phyloP scores from a whole-genome alignment of 2,888 invertebrate species.

The Spodoptera littoralis region DNA sequence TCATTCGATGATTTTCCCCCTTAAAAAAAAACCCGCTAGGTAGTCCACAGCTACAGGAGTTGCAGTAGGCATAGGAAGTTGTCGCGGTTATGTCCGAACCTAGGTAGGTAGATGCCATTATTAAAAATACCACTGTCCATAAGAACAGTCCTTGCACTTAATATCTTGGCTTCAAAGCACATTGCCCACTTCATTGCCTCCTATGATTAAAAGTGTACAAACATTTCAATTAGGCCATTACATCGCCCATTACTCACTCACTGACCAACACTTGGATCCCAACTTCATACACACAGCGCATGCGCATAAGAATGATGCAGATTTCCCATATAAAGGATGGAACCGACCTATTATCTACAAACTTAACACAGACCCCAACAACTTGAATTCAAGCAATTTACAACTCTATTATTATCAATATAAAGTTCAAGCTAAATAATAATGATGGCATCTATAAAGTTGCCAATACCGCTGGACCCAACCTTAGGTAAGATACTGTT shows the following conservation, averaged over 20 bases:
- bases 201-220: slow-evolving; percentile 44
- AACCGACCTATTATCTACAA: slow-evolving; percentile 62
- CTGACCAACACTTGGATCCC: slow-evolving; percentile 48
- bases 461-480: slow-evolving; percentile 50
- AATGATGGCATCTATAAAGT: slow-evolving; percentile 7
- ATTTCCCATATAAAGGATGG: slow-evolving; percentile 75
- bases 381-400: slow-evolving; percentile 6
- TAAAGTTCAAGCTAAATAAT: slow-evolving; percentile 1
- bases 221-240: slow-evolving; percentile 57
- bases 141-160: background rate
- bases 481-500: slow-evolving; percentile 62
- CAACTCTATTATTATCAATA: background rate
- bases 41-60: too few relatives aligned
- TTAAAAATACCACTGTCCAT: too few relatives aligned
- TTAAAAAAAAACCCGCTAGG: too few relatives aligned
- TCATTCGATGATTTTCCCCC: too few relatives aligned
- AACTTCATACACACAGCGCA: slow-evolving; percentile 45
- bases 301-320: slow-evolving; percentile 73
- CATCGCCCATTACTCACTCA: slow-evolving; percentile 62
- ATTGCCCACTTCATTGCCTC: slow-evolving; percentile 44
- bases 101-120: too few relatives aligned
- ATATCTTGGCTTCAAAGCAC: slow-evolving; percentile 11
- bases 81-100: too few relatives aligned
- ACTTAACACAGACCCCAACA: slow-evolving; percentile 15
- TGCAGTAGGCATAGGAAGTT: too few relatives aligned